Evolutionary conservation across 1,140 invertebrate genomes (phyloP).

Genomic region (Leptopilina clavipes): DNA sequence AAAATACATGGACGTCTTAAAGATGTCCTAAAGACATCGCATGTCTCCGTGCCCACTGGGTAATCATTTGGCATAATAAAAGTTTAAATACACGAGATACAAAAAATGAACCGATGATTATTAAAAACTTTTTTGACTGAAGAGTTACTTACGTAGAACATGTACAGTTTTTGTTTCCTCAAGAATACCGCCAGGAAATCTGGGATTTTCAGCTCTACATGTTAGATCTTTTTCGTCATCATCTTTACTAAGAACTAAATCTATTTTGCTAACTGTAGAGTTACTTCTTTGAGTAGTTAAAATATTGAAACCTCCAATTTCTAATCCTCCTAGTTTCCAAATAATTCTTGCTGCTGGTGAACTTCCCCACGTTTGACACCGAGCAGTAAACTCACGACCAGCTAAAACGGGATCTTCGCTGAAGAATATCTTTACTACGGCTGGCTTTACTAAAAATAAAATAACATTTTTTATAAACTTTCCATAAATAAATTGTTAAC

Average conservation of each 20-base stretch:
- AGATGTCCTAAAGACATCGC: too few species aligned
- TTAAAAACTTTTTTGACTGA: slow-evolving; percentile 29
- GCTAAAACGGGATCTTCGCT: slow-evolving; percentile 78
- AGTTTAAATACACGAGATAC: too few species aligned
- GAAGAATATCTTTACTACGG: slow-evolving; percentile 80
- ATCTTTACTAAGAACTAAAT: slow-evolving; percentile 82
- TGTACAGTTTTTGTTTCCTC: slow-evolving; percentile 86
- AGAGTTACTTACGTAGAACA: slow-evolving; percentile 86
- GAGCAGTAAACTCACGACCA: slow-evolving; percentile 78
- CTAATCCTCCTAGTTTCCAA: slow-evolving; percentile 81
- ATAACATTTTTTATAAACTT: neutral
- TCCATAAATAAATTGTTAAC: too few species aligned
- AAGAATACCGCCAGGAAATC: slow-evolving; percentile 86
- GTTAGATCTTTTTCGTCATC: slow-evolving; percentile 89
- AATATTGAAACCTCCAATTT: slow-evolving; percentile 76
- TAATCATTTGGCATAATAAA: too few species aligned
- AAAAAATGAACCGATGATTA: too few species aligned
- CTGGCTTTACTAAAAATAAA: slow-evolving; percentile 80
- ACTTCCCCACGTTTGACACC: slow-evolving; percentile 83
- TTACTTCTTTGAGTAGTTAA: slow-evolving; percentile 78
- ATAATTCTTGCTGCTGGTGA: slow-evolving; percentile 83
- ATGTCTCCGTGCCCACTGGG: too few species aligned
- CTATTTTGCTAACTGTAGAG: slow-evolving; percentile 83
- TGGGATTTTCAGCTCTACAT: slow-evolving; percentile 92
- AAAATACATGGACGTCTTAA: too few species aligned